A percentile compares a stretch with the other conserved stretches of the same genome.
phyloP scores from a whole-genome alignment of 1,140 invertebrate genomes.

The Metaphire vulgaris region DNA sequence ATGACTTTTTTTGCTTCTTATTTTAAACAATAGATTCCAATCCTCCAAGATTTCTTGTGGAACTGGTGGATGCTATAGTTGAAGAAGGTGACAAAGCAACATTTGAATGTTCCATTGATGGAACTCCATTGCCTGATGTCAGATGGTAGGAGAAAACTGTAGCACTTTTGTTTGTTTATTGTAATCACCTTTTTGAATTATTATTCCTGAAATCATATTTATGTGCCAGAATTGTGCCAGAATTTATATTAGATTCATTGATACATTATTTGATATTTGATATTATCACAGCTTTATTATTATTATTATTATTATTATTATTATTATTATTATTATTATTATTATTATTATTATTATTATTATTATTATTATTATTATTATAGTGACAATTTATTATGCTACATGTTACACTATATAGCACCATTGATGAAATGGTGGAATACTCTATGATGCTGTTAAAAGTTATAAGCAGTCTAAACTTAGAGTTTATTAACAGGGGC shows the following conservation, averaged over 20 bases:
- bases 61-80: constrained; percentile 30
- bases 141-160: too few relatives aligned
- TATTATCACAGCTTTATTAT: not conserved
- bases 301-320: not conserved
- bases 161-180: constrained; percentile 57
- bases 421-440: too few relatives aligned
- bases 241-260: not conserved
- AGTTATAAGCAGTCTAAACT: too few relatives aligned
- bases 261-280: not conserved
- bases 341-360: not conserved
- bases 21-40: constrained; percentile 15
- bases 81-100: constrained; percentile 65
- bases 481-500: too few relatives aligned
- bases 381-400: too few relatives aligned
- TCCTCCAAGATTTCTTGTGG: constrained; percentile 29
- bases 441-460: too few relatives aligned
- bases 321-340: not conserved
- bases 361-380: too few relatives aligned
- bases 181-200: not conserved
- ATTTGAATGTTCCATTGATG: constrained; percentile 75
- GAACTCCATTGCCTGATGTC: constrained; percentile 76
- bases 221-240: not conserved
- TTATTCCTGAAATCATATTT: not conserved
- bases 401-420: too few relatives aligned
- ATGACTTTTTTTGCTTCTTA: too few relatives aligned